Base-by-base conservation (phyloP, 2,797 vertebrate species). In the Anisognathus igniventris region DNA sequence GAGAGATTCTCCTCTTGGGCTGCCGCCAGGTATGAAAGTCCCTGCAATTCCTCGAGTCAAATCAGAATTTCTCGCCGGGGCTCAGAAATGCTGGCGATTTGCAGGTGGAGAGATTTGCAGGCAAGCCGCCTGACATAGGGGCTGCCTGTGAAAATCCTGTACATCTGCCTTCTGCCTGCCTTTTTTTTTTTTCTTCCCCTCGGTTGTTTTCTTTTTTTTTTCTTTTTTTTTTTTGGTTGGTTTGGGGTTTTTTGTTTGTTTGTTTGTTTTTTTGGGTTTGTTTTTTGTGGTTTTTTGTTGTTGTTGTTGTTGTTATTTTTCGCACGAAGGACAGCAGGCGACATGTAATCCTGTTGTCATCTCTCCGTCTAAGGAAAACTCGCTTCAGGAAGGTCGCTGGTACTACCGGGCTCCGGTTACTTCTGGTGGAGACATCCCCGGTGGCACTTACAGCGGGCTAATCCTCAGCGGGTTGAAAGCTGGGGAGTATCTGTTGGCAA, bases 41-140 rank as follows among this genome's bases (percentile, higher is more conserved):
- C 45, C 31, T 44, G 57, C 62, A 24, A 13, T 92, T 86, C 86
- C 93, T 94, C 70, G n/a, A 86, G 14, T 51, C 22, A 57, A 76
- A 68, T 33, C 39, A 22, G 27, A 23, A 42, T 50, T 61, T 47
- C 48, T 30, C 16, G 20, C 17, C 12, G 10, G 4, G 22, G 39
- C 33, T 73, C 23, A 45, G 68, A 82, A 53, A 21, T 40, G 31
- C 66, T 37, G 40, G 20, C 15, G 6, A 54, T 64, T 53, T 53
- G 45, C 50, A n/a, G 54, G 39, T 13, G 12, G 37, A 24, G 5
- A 25, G 27, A 4, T 24, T 62, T 37, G 24, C 33, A 24, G 48
- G 15, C n/a, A 22, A 40, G 19, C 14, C 17, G 25, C 44, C 25
- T 39, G 20, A 40, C 16, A 20, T 47, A 42, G 25, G 27, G 30